Evolutionary conservation across 2,113 vertebrate genomes (phyloP).

Genomic region (Thinocorus orbignyianus): DNA sequence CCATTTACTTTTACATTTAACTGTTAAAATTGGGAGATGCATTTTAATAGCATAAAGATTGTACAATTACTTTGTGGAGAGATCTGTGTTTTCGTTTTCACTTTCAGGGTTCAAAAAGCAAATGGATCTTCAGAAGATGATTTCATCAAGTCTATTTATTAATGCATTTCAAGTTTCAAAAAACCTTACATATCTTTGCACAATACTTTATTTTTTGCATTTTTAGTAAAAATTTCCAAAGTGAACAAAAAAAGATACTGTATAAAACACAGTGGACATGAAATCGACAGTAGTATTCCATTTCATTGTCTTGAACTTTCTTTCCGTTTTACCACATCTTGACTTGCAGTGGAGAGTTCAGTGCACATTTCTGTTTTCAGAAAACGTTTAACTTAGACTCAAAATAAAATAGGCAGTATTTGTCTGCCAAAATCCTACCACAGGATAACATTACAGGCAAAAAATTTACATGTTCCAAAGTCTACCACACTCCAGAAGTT

Average conservation of each 20-base stretch:
- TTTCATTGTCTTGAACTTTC: constrained; percentile 78
- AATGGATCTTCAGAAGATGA: constrained; percentile 64
- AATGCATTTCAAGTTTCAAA: constrained; percentile 98
- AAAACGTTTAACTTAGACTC: constrained; percentile 89
- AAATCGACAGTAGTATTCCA: constrained; percentile 90
- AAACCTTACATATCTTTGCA: constrained; percentile 90
- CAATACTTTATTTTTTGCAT: constrained; percentile 90
- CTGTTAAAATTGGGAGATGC: not conserved
- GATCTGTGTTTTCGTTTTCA: not conserved
- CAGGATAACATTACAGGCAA: constrained; percentile 86
- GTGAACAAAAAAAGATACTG: constrained; percentile 86
- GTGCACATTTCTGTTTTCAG: constrained; percentile 86
- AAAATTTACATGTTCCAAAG: constrained; percentile 81
- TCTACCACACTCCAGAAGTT: constrained; percentile 84
- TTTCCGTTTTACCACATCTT: constrained; percentile 88
- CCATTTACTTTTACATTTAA: not conserved
- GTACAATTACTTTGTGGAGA: not conserved
- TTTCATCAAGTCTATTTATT: constrained; percentile 93
- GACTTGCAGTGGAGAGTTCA: constrained; percentile 91
- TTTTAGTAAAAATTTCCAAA: constrained; percentile 91
- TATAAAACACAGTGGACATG: constrained; percentile 94
- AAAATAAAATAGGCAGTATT: constrained; percentile 78
- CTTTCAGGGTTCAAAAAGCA: constrained; percentile 53
- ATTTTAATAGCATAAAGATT: rapidly evolving
- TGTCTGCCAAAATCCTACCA: constrained; percentile 80